These are phyloP conservation scores for Poeciliopsis paucimaculata DNA, from an alignment of 2,797 vertebrate genomes.

Conservation along the genomic window DNA sequence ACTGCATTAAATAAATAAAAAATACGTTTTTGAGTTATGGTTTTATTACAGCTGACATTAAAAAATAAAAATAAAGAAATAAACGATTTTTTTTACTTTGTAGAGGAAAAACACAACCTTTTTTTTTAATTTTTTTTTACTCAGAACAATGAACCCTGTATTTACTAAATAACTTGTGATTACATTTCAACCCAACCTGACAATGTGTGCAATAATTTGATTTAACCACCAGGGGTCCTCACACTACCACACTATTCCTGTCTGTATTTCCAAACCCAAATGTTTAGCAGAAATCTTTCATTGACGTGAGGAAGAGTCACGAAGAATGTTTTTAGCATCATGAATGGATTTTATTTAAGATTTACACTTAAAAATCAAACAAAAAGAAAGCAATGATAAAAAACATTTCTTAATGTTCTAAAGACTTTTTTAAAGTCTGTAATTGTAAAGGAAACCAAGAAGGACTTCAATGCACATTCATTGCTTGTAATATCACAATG, in stretches of 20 bases:
- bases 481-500: not conserved
- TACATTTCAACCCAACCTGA: not conserved
- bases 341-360: not conserved
- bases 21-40: not conserved
- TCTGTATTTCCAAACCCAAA: not conserved
- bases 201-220: not conserved
- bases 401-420: not conserved
- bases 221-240: conserved; percentile 16
- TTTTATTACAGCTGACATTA: not conserved
- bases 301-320: not conserved
- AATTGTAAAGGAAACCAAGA: not conserved
- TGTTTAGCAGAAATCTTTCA: not conserved
- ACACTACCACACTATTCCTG: not conserved
- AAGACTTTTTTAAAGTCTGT: not conserved
- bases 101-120: not conserved
- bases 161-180: not conserved
- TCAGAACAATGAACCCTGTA: not conserved
- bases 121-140: not conserved
- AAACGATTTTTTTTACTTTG: not conserved
- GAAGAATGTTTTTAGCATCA: not conserved
- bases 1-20: not conserved
- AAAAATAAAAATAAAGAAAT: not conserved
- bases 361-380: not conserved
- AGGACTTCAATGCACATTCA: not conserved
- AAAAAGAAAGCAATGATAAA: not conserved